Percentiles rank a stretch among this genome's conserved stretches.
Evolutionary conservation across 2,888 invertebrate genomes (phyloP).

Genomic region (Cheilosia urbana): DNA sequence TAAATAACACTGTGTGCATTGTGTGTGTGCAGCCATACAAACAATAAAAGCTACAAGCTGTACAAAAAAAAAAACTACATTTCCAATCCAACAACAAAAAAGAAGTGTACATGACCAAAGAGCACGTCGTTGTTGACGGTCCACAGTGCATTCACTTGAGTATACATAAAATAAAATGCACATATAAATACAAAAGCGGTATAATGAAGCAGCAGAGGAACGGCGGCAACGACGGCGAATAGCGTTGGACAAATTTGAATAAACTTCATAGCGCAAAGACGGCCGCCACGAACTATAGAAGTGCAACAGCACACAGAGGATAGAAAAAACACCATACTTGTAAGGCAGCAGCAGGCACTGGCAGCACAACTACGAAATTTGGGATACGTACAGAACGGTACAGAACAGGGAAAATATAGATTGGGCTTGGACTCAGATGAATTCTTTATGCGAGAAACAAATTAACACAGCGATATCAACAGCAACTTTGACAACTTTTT

Average conservation of each 20-base stretch:
- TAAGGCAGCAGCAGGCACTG: neutral
- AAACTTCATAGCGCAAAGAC: slow-evolving; percentile 71
- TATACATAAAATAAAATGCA: slow-evolving; percentile 60
- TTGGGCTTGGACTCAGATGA: slow-evolving; percentile 30
- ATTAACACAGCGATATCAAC: too few relatives aligned
- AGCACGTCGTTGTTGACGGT: slow-evolving; percentile 48
- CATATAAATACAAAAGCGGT: slow-evolving; percentile 60
- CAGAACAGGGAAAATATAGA: neutral
- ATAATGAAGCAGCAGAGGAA: slow-evolving; percentile 49
- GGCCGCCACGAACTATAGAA: slow-evolving; percentile 48
- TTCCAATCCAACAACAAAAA: slow-evolving; percentile 42
- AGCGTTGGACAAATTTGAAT: slow-evolving; percentile 70
- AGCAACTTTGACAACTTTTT: too few relatives aligned
- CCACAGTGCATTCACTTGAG: slow-evolving; percentile 70
- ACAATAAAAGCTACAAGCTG: slow-evolving; percentile 48
- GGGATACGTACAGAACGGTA: neutral
- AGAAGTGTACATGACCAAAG: slow-evolving; percentile 55
- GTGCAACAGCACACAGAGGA: slow-evolving; percentile 52
- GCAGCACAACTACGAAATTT: neutral
- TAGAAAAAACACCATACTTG: slow-evolving; percentile 20
- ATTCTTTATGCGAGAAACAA: too few relatives aligned
- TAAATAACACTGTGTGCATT: slow-evolving; percentile 16
- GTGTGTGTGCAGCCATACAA: slow-evolving; percentile 57
- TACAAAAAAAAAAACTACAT: slow-evolving; percentile 44
- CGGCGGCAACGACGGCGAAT: slow-evolving; percentile 43